Evolutionary conservation across 2,797 vertebrate genomes (phyloP), one percentile per base, ranked within the genome.

Genomic region (Smutsia temminckii): DNA sequence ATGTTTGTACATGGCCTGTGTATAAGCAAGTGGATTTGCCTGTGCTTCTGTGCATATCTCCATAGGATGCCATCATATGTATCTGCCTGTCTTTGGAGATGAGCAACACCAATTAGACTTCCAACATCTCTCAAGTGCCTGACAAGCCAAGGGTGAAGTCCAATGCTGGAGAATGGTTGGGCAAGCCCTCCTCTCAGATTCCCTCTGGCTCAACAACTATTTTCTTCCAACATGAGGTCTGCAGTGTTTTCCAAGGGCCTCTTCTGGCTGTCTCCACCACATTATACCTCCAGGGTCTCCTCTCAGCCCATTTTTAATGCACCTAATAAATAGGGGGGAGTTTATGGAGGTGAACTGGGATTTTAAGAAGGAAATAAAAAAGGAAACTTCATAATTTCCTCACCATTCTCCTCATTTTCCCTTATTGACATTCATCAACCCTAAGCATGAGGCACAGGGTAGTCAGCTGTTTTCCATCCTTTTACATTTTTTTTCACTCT

Each of bases 321-420:
- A 61, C 46, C 57, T 49, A 79, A 59, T 61, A 85, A 93, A 55
- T 86, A 91, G 42, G 87, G 14, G 18, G 64, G 37, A 94, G 63
- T 74, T 89, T 21, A 32, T 92, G 27, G 68, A 77, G 42, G 32
- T 84, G 68, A 69, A 69, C 75, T 96, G 42, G 42, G 51, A 95
- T 63, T 95, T 91, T 83, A 91, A 88, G 74, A 89, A 21, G 40
- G 68, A 96, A 92, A 91, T 94, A 87, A 90, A 93, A 80, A 91
- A 69, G 77, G 51, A 90, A 93, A 79, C 27, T 77, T 81, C 89
- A 96, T 83, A 11, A 9, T 95, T 95, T 53, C 40, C 57, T 79
- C 16, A 49, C 69, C 78, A 84, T 66, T 90, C 69, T 74, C 29
- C 29, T 90, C 37, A 78, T 90, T 96, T 93, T 83, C 57, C 85